Evolutionary conservation across 1,140 invertebrate species (phyloP).

Genomic region (Chelonus insularis): DNA sequence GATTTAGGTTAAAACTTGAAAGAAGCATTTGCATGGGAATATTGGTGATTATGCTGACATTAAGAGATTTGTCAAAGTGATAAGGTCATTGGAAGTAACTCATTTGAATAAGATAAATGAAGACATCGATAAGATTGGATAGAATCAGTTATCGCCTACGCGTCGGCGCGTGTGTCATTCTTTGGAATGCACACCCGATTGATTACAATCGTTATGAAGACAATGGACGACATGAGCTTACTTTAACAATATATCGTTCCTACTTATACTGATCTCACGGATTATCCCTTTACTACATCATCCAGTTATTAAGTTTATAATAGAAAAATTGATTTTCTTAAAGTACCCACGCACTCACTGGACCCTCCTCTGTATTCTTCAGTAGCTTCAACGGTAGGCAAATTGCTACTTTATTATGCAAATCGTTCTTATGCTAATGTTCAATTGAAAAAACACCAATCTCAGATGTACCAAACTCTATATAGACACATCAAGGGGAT

Average conservation of each 20-base stretch:
- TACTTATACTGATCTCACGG: constrained; percentile 20
- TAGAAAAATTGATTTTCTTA: constrained; percentile 11
- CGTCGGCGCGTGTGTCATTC: not conserved
- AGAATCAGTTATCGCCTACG: not conserved
- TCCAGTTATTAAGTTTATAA: not conserved
- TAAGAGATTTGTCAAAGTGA: constrained; percentile 15
- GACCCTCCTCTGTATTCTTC: constrained; percentile 26
- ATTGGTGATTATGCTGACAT: constrained; percentile 5
- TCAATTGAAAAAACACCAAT: constrained; percentile 28
- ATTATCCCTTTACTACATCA: constrained; percentile 31
- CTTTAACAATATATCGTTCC: constrained; percentile 37
- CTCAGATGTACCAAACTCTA: not conserved
- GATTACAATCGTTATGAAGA: constrained; percentile 52
- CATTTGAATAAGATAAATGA: constrained; percentile 54
- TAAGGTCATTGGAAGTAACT: constrained; percentile 15
- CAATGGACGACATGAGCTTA: constrained; percentile 43
- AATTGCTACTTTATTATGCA: constrained; percentile 42
- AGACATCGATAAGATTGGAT: constrained; percentile 37
- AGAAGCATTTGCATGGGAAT: no score
- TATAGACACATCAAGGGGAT: not conserved
- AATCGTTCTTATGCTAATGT: constrained; percentile 30
- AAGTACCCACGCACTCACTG: constrained; percentile 31
- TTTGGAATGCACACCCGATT: constrained; percentile 31
- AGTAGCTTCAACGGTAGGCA: constrained; percentile 18
- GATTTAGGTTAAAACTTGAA: no score